Evolutionary conservation across 2,797 vertebrate species (phyloP).

Genomic region (Propithecus perrieri): DNA sequence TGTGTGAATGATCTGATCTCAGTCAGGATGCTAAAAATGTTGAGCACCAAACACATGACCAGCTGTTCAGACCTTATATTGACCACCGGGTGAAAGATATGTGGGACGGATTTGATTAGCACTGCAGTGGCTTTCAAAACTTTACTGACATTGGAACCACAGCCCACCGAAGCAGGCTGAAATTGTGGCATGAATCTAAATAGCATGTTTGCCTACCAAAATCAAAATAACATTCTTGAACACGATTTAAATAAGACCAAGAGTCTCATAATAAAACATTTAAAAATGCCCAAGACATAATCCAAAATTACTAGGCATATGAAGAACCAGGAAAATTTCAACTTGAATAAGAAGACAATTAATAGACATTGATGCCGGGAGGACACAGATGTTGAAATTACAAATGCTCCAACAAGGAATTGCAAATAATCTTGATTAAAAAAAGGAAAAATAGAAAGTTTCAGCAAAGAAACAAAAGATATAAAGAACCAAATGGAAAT

Average conservation of each 20-base stretch:
- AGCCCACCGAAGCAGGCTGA: neutral
- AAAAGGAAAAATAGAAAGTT: neutral
- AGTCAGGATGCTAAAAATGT: neutral
- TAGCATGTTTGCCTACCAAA: neutral
- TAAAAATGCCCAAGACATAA: neutral
- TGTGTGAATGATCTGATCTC: neutral
- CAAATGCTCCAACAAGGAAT: slow-evolving; percentile 16
- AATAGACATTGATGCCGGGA: neutral
- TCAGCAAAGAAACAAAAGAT: neutral
- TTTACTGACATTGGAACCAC: neutral
- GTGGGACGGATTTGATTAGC: neutral
- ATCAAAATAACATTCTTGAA: neutral
- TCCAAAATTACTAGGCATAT: neutral
- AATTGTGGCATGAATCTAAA: neutral
- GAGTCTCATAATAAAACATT: neutral
- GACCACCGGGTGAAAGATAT: no score
- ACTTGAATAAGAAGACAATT: neutral
- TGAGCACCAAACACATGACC: neutral
- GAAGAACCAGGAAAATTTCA: slow-evolving; percentile 7
- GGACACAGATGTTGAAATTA: neutral
- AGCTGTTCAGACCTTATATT: neutral
- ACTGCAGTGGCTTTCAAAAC: neutral
- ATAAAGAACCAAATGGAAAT: neutral
- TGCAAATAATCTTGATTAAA: neutral
- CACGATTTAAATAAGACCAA: neutral